Conservation (phyloP, 1,140 invertebrate species). For the Asobara japonica region DNA sequence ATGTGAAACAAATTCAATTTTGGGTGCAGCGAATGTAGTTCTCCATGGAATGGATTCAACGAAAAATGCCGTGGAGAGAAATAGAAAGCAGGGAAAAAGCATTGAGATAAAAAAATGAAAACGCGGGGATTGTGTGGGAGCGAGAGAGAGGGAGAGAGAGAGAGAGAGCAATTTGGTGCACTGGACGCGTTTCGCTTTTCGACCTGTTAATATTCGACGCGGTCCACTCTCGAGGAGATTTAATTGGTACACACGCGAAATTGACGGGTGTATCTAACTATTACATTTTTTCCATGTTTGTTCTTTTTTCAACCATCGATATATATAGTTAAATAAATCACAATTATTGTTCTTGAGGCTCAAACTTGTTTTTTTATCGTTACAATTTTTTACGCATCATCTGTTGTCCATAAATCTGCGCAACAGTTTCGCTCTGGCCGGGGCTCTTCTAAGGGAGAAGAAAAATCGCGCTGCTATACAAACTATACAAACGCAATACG, state of each 20-base stretch:
- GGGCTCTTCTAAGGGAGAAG: no score
- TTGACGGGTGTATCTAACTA: conserved; percentile 34
- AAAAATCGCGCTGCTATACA: no score
- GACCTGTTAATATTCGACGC: conserved; percentile 29
- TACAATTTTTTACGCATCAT: no score
- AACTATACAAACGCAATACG: no score
- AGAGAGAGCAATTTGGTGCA: conserved; percentile 19
- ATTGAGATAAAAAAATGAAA: background rate
- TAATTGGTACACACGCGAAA: conserved; percentile 51
- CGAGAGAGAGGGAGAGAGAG: conserved; percentile 23
- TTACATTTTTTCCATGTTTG: conserved; percentile 17
- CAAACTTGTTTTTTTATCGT: no score
- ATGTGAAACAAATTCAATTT: conserved; percentile 33
- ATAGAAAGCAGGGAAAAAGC: background rate
- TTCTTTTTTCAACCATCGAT: background rate
- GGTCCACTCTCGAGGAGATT: conserved; percentile 43
- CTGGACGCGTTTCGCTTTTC: conserved; percentile 15
- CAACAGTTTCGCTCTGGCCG: no score
- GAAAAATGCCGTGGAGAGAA: background rate
- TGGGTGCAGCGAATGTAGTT: background rate
- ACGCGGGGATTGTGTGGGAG: background rate
- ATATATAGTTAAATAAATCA: conserved; percentile 27
- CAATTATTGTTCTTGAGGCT: no score
- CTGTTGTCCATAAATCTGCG: no score
- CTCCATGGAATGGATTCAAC: background rate